phyloP scores from a whole-genome alignment of 2,113 vertebrate species.

The Poeciliopsis retropinna region DNA sequence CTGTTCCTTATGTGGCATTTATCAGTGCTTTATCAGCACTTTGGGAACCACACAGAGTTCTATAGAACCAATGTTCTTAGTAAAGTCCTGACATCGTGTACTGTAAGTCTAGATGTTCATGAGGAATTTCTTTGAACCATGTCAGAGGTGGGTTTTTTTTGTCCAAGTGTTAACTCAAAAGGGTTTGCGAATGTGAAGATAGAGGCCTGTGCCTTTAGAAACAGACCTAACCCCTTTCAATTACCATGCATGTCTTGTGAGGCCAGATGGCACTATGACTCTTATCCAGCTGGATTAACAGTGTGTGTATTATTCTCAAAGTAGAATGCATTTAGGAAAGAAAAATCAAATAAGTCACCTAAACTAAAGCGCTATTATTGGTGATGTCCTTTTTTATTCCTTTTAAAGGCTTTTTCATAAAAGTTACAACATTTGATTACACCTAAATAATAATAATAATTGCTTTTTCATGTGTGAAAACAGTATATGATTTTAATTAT shows the following conservation, averaged over 20 bases:
- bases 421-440: background rate
- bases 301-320: slow-evolving; percentile 47
- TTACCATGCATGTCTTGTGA: slow-evolving; percentile 13
- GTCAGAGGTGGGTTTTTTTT: slow-evolving; percentile 25
- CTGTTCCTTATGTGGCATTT: background rate
- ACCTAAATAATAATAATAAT: background rate
- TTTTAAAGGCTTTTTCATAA: background rate
- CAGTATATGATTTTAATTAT: background rate
- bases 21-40: slow-evolving; percentile 20
- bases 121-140: slow-evolving; percentile 3
- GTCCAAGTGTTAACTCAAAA: slow-evolving; percentile 20
- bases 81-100: background rate
- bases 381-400: slow-evolving; percentile 28
- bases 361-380: slow-evolving; percentile 34
- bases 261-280: slow-evolving; percentile 59
- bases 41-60: background rate
- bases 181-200: background rate
- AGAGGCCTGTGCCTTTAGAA: slow-evolving; percentile 15
- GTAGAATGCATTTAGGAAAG: slow-evolving; percentile 40
- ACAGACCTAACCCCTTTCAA: slow-evolving; percentile 39
- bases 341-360: slow-evolving; percentile 48
- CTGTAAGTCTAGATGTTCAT: background rate
- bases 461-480: background rate
- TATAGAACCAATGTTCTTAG: slow-evolving; percentile 10
- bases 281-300: slow-evolving; percentile 61